Conservation (phyloP, 2,797 vertebrate species). For the Megaceryle alcyon region DNA sequence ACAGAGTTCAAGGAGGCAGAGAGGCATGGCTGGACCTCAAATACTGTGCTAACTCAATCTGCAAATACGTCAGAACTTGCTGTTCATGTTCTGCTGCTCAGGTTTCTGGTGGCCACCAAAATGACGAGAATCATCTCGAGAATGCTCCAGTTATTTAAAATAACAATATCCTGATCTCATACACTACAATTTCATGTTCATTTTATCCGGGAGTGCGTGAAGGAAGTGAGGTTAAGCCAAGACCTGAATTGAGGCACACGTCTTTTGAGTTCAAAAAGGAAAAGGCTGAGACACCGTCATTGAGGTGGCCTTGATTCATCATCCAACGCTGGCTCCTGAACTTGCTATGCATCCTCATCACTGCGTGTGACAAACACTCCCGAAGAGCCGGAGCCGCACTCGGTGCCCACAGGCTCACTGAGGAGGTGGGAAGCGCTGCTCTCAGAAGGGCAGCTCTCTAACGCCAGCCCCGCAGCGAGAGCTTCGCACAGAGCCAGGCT, state of each 20-base stretch:
- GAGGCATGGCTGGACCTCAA: neutral
- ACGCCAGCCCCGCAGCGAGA: no score
- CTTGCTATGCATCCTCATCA: neutral
- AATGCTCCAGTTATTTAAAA: neutral
- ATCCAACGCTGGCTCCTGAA: neutral
- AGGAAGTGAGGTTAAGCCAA: neutral
- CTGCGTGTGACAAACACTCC: neutral
- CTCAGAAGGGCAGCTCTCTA: neutral
- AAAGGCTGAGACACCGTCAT: neutral
- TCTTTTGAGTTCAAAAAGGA: neutral
- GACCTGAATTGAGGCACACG: neutral
- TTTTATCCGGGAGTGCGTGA: neutral
- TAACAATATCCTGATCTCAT: neutral
- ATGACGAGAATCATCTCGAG: neutral
- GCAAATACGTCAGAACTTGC: neutral
- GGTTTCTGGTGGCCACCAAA: neutral
- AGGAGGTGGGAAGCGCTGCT: neutral
- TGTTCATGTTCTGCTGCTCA: neutral
- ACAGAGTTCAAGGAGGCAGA: neutral
- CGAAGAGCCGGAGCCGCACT: no score
- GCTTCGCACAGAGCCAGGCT: neutral
- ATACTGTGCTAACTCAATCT: neutral
- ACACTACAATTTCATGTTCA: neutral
- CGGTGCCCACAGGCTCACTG: rapidly evolving
- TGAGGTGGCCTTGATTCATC: neutral